phyloP scores from a whole-genome alignment of 2,888 invertebrate species.

The Acrobasis consociella region DNA sequence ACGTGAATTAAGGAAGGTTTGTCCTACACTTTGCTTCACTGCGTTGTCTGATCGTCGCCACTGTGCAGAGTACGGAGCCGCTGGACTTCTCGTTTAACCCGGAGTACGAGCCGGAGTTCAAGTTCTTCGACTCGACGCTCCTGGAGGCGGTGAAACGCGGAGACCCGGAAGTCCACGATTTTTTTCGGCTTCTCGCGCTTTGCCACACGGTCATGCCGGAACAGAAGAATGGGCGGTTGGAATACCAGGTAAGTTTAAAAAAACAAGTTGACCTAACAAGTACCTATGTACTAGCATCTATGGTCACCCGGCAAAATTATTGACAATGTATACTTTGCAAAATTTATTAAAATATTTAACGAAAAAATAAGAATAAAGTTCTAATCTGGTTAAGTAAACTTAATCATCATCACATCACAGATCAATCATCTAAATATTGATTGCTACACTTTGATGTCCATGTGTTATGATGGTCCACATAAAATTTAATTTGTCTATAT shows the following conservation, averaged over 20 bases:
- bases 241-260: conserved; percentile 85
- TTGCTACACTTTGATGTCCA: too few relatives aligned
- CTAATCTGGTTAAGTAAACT: too few relatives aligned
- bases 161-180: conserved; percentile 90
- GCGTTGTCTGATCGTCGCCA: neutral
- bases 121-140: conserved; percentile 95
- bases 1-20: conserved; percentile 8
- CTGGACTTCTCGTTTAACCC: conserved; percentile 98
- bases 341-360: too few relatives aligned
- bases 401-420: too few relatives aligned
- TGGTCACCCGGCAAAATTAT: too few relatives aligned
- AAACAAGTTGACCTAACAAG: too few relatives aligned
- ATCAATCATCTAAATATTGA: too few relatives aligned
- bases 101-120: conserved; percentile 95
- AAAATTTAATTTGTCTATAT: too few relatives aligned
- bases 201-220: conserved; percentile 99
- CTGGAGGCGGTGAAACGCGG: conserved; percentile 91
- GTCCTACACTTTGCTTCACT: neutral
- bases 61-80: conserved; percentile 86
- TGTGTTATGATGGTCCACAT: too few relatives aligned
- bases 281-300: too few relatives aligned
- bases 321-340: too few relatives aligned
- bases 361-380: too few relatives aligned
- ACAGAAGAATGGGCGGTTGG: conserved; percentile 90
- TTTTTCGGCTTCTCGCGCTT: conserved; percentile 95